Base-by-base conservation (phyloP, 2,797 vertebrate species). In the Chaenodraco wilsoni region DNA sequence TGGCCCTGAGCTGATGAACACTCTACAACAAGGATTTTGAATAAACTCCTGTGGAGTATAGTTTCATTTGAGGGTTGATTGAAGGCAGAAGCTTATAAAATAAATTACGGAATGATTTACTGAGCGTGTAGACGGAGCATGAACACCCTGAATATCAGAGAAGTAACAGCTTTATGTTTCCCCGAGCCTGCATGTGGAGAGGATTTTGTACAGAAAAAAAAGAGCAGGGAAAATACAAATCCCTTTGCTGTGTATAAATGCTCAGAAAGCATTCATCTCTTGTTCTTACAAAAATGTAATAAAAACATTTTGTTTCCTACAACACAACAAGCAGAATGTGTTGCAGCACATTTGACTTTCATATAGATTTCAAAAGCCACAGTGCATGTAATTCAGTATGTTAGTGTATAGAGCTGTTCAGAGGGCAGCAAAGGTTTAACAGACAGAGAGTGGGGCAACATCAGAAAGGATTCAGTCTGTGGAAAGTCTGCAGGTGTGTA, bases 401-500 rank as follows among this genome's bases (percentile, higher is more conserved):
- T 44, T 8, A 0, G 1, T 1, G 14, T 50, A 45, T 9, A 1
- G 2, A 61, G 58, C 31, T 2, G 1, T 11, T 40, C 21, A 49
- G 44, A 41, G 21, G 37, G 12, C 33, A 69, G 21, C 7, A 49
- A 55, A 70, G 13, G 10, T 46, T 66, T 1, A 65, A 70, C 48
- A 41, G 21, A 37, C 1, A 0, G 4, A 40, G 54, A 63, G 43
- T 31, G 48, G 49, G 59, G 41, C 3, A 15, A 61, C 72, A 81
- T 27, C 7, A 65, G 45, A 44, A 75, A 23, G 56, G 65, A 79
- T 59, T 82, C 72, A 60, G 67, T 45, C 31, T 2, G 13, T 11
- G 23, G 12, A 72, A 66, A 78, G 23, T 23, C 27, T 21, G 19
- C 45, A 84, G 71, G 74, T 81, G 70, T 64, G 66, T 68, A 51